phyloP scores from a whole-genome alignment of 2,888 invertebrate genomes.

The Ochlodes sylvanus region DNA sequence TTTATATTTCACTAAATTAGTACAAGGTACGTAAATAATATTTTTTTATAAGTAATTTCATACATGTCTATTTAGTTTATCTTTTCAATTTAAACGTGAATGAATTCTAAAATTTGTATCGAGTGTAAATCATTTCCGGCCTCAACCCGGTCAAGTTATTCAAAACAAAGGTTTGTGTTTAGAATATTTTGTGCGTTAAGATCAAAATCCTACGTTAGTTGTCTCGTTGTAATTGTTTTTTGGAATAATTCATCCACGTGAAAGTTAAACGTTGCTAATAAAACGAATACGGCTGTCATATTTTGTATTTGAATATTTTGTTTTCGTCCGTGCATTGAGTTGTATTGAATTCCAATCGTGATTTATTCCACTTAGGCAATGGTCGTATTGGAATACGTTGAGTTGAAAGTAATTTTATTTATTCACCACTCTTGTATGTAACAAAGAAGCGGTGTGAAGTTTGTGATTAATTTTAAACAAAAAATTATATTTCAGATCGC shows the following conservation, averaged over 20 bases:
- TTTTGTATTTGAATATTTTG: slow-evolving; percentile 13
- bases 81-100: not conserved
- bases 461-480: slow-evolving; percentile 20
- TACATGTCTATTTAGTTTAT: slow-evolving; percentile 10
- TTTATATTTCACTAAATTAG: slow-evolving; percentile 58
- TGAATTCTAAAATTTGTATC: slow-evolving; percentile 13
- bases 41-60: slow-evolving; percentile 38
- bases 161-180: slow-evolving; percentile 71
- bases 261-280: too few relatives aligned
- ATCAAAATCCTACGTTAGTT: not conserved
- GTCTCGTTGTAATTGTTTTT: too few relatives aligned
- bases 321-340: not conserved
- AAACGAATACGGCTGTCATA: not conserved
- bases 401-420: not conserved
- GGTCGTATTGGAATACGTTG: slow-evolving; percentile 7
- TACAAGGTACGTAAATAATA: slow-evolving; percentile 61
- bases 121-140: slow-evolving; percentile 69
- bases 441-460: not conserved
- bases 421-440: not conserved
- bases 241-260: too few relatives aligned
- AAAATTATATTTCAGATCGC: slow-evolving; percentile 57
- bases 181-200: slow-evolving; percentile 23
- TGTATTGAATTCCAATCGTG: slow-evolving; percentile 4
- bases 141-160: slow-evolving; percentile 72
- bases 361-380: slow-evolving; percentile 9